Conservation (phyloP, 2,113 vertebrate genomes). For the Origma solitaria region DNA sequence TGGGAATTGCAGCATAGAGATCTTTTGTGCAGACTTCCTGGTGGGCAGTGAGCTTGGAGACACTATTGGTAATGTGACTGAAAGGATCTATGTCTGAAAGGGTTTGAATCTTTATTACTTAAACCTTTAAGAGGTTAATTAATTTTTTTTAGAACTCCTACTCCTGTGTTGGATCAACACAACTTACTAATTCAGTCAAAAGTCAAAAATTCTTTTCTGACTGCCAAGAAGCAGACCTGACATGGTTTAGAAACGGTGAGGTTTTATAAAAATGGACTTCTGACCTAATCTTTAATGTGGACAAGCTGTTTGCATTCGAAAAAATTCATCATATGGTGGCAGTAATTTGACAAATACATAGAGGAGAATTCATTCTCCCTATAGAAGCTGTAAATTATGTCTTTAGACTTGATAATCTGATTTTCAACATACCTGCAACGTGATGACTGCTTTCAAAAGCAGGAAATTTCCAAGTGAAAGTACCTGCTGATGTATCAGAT, state of each 20-base stretch:
- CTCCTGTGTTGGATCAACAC: neutral
- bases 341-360: neutral
- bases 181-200: neutral
- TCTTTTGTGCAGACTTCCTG: neutral
- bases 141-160: neutral
- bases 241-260: rapidly evolving
- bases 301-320: neutral
- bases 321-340: neutral
- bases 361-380: neutral
- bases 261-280: neutral
- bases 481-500: neutral
- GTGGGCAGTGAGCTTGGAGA: neutral
- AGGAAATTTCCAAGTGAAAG: neutral
- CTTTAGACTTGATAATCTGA: neutral
- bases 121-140: neutral
- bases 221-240: neutral
- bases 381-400: neutral
- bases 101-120: neutral
- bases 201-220: neutral
- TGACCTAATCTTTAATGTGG: neutral
- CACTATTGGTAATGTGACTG: neutral
- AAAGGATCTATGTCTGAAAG: neutral
- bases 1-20: neutral
- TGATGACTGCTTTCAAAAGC: neutral
- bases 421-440: neutral